Base-by-base conservation (phyloP, 1,140 invertebrate species). In the Atopsyche davidsoni region DNA sequence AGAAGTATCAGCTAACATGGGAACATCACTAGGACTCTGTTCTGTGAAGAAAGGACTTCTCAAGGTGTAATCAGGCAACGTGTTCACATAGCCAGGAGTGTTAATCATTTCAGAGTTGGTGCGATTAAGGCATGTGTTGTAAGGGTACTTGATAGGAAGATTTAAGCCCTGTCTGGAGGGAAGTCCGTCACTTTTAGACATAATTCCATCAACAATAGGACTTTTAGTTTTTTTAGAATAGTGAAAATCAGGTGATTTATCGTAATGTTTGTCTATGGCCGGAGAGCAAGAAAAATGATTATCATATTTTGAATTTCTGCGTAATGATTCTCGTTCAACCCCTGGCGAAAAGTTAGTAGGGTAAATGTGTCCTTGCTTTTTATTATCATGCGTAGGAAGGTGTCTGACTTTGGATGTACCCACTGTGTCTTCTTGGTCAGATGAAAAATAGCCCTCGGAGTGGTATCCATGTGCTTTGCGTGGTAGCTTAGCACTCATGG, bases 401-500 rank as follows among this genome's bases (percentile, higher is more conserved):
- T 50, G 38, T 35, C 24, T 24, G 22, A 36, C 23, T 45, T 55
- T 55, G 1, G 46, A 16, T 0, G 24, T n/a, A 2, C 39, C 40
- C 2, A 21, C 9, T 9, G 32, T 75, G 59, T 80, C 79, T 60
- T 81, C 76, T 62, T 81, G 79, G 59, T 82, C 81, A 3, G 78
- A 81, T 9, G 79, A 82, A 62, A 82, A 82, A 56, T 83, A 82
- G 9, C 81, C 81, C 62, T 85, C 81, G 1, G 79, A 82, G 63
- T 82, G 79, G 60, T 80, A 81, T 46, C 78, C 79, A 59, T 75
- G 72, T 31, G 77, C 73, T 60, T 80, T 81, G 41, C 72, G 61
- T 3, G 69, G 68, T 47, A 77, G 62, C 62, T 72, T 78, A 51
- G 70, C 75, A 65, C 77, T 80, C 63, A 79, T 66, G 10, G 79